Evolutionary conservation across 2,797 vertebrate species (phyloP).

Genomic region (Melanotaenia nigrans): DNA sequence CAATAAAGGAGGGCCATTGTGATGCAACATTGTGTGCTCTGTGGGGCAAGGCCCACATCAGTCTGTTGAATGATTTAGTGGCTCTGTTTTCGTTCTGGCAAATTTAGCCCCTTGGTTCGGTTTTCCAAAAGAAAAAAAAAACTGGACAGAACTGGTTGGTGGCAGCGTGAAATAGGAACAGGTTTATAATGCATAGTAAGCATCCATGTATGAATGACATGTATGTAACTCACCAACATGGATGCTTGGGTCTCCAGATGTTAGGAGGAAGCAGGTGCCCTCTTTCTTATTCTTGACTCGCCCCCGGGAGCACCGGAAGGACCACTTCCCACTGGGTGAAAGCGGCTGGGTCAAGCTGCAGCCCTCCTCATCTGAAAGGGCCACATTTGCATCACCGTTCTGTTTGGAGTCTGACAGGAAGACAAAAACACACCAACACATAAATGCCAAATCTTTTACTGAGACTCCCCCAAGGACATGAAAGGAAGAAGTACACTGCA

Average conservation of each 20-base stretch:
- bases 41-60: background rate
- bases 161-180: background rate
- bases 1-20: no score
- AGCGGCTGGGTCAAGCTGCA: constrained; percentile 88
- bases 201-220: background rate
- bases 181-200: background rate
- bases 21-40: background rate
- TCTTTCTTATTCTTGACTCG: constrained; percentile 91
- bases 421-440: constrained; percentile 47
- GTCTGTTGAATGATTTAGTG: no score
- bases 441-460: constrained; percentile 77
- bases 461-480: constrained; percentile 31
- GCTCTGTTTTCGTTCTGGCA: no score
- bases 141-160: background rate
- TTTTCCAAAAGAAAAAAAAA: no score
- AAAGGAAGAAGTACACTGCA: constrained; percentile 47
- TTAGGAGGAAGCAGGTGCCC: constrained; percentile 91
- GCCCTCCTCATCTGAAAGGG: constrained; percentile 91
- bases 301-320: constrained; percentile 84
- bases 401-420: constrained; percentile 91
- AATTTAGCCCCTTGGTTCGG: no score
- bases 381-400: constrained; percentile 92
- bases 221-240: constrained; percentile 82
- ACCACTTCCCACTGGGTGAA: constrained; percentile 84
- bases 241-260: constrained; percentile 84